phyloP scores from a whole-genome alignment of 2,888 invertebrate species.

The Drosophila multiciliata region DNA sequence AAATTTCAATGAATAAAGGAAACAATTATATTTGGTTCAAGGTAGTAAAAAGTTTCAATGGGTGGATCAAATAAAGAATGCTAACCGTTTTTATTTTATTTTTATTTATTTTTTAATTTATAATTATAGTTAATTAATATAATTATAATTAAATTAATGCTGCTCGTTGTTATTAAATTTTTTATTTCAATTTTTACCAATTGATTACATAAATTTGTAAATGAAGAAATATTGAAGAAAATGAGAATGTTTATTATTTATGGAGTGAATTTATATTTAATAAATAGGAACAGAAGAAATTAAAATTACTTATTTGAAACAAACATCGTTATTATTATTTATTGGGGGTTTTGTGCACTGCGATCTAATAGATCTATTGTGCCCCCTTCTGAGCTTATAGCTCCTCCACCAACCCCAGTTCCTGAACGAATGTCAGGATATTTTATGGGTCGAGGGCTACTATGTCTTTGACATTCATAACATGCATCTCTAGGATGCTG shows the following conservation, averaged over 20 bases:
- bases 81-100: not conserved
- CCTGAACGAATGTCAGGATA: too few species aligned
- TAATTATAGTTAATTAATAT: not conserved
- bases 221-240: not conserved
- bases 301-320: not conserved
- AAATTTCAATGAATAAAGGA: constrained; percentile 48
- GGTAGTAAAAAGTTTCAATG: not conserved
- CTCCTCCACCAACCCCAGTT: too few species aligned
- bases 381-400: too few species aligned
- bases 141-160: not conserved
- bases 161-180: not conserved
- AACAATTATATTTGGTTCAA: constrained; percentile 48
- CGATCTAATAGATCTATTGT: too few species aligned
- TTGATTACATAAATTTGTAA: not conserved
- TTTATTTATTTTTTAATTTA: not conserved
- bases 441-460: too few species aligned
- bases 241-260: not conserved
- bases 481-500: too few species aligned
- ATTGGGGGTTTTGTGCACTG: too few species aligned
- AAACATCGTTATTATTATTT: not conserved
- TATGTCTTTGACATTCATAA: too few species aligned
- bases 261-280: not conserved
- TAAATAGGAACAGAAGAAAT: not conserved
- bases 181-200: not conserved
- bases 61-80: not conserved